These are phyloP conservation scores for Lapara coniferarum DNA, from an alignment of 2,888 invertebrate species.

Conservation along the genomic window DNA sequence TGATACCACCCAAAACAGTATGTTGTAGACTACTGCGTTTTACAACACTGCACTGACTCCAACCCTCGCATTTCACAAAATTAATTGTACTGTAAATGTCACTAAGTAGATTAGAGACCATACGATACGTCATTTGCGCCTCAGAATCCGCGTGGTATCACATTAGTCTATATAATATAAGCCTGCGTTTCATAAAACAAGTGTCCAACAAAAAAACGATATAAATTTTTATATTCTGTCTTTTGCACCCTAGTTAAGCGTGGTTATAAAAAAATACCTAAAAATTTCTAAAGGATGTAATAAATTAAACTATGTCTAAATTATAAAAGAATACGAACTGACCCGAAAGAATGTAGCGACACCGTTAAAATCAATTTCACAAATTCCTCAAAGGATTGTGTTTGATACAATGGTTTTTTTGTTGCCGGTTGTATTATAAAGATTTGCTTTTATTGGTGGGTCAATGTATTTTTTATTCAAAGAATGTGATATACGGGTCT, in stretches of 20 bases:
- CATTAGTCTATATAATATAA: too few species aligned
- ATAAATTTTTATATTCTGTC: neutral
- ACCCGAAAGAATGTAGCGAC: neutral
- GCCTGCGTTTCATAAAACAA: too few species aligned
- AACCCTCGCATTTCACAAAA: too few species aligned
- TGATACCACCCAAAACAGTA: too few species aligned
- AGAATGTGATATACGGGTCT: too few species aligned
- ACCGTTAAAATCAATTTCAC: conserved; percentile 22
- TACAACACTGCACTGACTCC: too few species aligned
- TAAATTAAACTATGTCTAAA: conserved; percentile 15
- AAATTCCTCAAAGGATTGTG: conserved; percentile 13
- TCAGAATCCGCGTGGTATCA: too few species aligned
- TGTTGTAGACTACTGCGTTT: too few species aligned
- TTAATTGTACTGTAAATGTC: too few species aligned
- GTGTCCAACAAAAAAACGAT: too few species aligned
- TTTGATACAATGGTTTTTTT: conserved; percentile 3
- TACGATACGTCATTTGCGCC: too few species aligned
- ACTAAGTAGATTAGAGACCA: too few species aligned
- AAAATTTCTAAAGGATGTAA: neutral
- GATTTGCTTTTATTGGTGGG: neutral
- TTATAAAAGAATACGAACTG: neutral
- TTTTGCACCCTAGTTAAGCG: neutral
- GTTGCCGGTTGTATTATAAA: conserved; percentile 6
- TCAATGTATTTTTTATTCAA: neutral
- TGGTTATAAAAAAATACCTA: neutral